Percentiles rank a stretch among this genome's conserved stretches.
Conservation (phyloP, 2,888 invertebrate genomes). For the Aproaerema taeniolella region DNA sequence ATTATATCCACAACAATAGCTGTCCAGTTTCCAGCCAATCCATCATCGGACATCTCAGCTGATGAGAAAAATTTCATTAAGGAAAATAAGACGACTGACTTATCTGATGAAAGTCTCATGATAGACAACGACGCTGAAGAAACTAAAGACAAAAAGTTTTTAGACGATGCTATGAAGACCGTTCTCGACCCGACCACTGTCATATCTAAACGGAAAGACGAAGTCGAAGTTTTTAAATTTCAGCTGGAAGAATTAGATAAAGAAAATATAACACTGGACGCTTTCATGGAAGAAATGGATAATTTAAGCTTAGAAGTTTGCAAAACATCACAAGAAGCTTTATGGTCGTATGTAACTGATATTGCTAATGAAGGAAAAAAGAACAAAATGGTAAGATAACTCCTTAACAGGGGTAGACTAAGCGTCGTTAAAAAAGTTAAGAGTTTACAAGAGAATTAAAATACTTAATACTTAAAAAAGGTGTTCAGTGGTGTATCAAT, state of each 20-base stretch:
- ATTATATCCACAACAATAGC: slow-evolving; percentile 36
- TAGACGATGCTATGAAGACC: slow-evolving; percentile 60
- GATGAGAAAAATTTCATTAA: slow-evolving; percentile 49
- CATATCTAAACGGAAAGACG: slow-evolving; percentile 40
- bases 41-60: slow-evolving; percentile 60
- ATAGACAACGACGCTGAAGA: slow-evolving; percentile 56
- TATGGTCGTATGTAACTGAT: slow-evolving; percentile 66
- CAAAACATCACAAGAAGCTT: slow-evolving; percentile 59
- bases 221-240: slow-evolving; percentile 45
- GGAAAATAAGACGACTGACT: slow-evolving; percentile 48
- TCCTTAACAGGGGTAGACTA: too few species aligned
- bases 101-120: slow-evolving; percentile 62
- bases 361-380: slow-evolving; percentile 57
- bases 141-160: slow-evolving; percentile 52
- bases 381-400: slow-evolving; percentile 54
- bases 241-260: slow-evolving; percentile 51
- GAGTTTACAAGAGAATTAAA: too few species aligned
- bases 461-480: too few species aligned
- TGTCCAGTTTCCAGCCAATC: slow-evolving; percentile 48
- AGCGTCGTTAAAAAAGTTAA: neutral
- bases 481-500: too few species aligned
- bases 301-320: slow-evolving; percentile 61
- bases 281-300: slow-evolving; percentile 65
- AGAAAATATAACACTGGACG: slow-evolving; percentile 46
- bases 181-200: slow-evolving; percentile 52